Base-by-base conservation (phyloP, 2,888 invertebrate species). In the Camponotus fellah region DNA sequence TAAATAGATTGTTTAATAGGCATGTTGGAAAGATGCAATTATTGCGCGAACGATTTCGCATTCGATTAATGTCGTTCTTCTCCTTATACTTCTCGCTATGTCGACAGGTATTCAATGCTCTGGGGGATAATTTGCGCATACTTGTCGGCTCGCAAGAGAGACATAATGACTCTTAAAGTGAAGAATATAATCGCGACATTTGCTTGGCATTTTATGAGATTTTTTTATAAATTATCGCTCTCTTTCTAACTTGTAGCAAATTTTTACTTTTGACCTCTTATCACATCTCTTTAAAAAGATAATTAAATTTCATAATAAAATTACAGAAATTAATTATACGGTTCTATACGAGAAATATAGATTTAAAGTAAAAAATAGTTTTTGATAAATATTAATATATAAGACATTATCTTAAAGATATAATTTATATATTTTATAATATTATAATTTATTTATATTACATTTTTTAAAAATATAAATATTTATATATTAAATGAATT, bases 1-100 rank as follows among this genome's bases (percentile, higher is more conserved):
- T 91, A 91, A 90, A 92, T 92, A 92, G 91, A 89, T 26, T 76
- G 80, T 69, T 91, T 91, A 89, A 91, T 90, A 87, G 88, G 77
- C 86, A 83, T 84, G 81, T 84, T 83, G 60, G 77, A 84, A 87
- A 88, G 84, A 75, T 86, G 86, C 87, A 88, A 89, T 91, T 90
- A 90, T 82, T 56, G 77, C 71, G 71, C 58, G 71, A 64, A 75
- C 82, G 56, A 72, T 84, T 84, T 80, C 83, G 84, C 86, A 89
- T 89, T 58, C 40, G 66, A 88, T 89, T 87, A 86, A 80, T 43
- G 53, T 74, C 77, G 8, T 40, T 49, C 49, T 49, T 49, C 32
- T 69, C 49, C 56, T 82, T 65, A 43, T 32, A 46, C 34, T 40
- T 21, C 46, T 9, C 43, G 58, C 34, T 79, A 79, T 60, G 21